Conservation (phyloP, 2,888 invertebrate genomes). For the Griposia aprilina region DNA sequence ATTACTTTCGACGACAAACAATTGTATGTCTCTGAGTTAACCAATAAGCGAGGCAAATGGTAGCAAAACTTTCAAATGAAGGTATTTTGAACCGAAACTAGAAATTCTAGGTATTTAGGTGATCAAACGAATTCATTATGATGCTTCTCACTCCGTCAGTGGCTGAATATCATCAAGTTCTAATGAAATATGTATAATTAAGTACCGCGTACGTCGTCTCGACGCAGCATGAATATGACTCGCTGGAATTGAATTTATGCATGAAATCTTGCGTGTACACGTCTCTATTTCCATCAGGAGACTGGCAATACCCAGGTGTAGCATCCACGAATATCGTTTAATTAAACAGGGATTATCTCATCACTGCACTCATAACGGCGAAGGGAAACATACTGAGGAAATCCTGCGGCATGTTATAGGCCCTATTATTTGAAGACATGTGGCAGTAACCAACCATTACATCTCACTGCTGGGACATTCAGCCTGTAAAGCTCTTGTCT, state of each 20-base stretch:
- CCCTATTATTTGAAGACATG: no score
- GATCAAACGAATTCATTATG: constrained; percentile 31
- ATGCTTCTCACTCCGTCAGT: constrained; percentile 21
- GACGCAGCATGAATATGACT: constrained; percentile 47
- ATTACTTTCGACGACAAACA: neutral
- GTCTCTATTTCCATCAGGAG: constrained; percentile 35
- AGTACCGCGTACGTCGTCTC: constrained; percentile 26
- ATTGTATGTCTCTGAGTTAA: constrained; percentile 1
- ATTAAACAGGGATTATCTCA: constrained; percentile 31
- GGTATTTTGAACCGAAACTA: constrained; percentile 15
- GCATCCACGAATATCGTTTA: constrained; percentile 14
- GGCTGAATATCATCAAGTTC: constrained; percentile 29
- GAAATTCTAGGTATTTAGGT: constrained; percentile 9
- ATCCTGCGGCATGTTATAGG: neutral
- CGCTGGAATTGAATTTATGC: constrained; percentile 55
- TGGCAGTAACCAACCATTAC: neutral
- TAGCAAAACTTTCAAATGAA: constrained; percentile 31
- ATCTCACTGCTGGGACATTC: no score
- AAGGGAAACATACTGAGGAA: neutral
- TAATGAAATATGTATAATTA: constrained; percentile 53
- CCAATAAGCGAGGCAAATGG: constrained; percentile 36
- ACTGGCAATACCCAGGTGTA: constrained; percentile 42
- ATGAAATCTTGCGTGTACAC: constrained; percentile 58
- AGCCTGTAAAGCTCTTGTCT: no score
- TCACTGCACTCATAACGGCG: neutral